Base-by-base conservation (phyloP, 2,888 invertebrate genomes). In the Hydrotaea cyrtoneurina region DNA sequence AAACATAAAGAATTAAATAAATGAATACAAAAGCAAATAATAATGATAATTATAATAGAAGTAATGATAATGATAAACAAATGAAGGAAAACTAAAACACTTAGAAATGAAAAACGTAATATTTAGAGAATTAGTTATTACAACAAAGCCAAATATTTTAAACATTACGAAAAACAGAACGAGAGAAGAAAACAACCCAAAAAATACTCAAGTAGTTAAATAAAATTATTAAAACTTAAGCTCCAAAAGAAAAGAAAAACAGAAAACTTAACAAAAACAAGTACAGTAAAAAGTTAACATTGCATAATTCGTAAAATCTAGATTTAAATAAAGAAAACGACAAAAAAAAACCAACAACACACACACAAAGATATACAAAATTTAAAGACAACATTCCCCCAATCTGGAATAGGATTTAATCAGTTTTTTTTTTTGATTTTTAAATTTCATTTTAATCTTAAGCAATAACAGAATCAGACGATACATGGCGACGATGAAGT, bases 251-350 rank as follows among this genome's bases (percentile, higher is more conserved):
- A 4, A 31, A 31, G 19, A 39, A 66, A 39, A 2, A 43, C 26
- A 43, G 39, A 10, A 39, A 64, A 39, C 15, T 17, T 10, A 66
- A 21, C 43, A 64, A 66, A 66, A 39, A 21, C 66, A 84, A 78
- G 78, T 77, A 85, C 85, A 85, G 85, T 85, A 85, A 85, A 85
- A 85, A 85, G 85, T 85, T 85, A 85, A 85, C 85, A 85, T 85
- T 76, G 85, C 82, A 85, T 85, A 85, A 82, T 85, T 85, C 81
- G 78, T 85, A 81, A 78, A 78, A 39, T 31, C 62, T 53, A 71
- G 55, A 69, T 73, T 85, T 59, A 26, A n/a, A 69, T 26, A 59
- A 66, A 64, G 31, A 31, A 36, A 11, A 11, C 10, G 59, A 64
- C 59, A 15, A 19, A 64, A 0, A 11, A 19, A 69, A 66, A 17